Evolutionary conservation across 1,140 invertebrate genomes (phyloP).

Genomic region (Aphidius ervi): DNA sequence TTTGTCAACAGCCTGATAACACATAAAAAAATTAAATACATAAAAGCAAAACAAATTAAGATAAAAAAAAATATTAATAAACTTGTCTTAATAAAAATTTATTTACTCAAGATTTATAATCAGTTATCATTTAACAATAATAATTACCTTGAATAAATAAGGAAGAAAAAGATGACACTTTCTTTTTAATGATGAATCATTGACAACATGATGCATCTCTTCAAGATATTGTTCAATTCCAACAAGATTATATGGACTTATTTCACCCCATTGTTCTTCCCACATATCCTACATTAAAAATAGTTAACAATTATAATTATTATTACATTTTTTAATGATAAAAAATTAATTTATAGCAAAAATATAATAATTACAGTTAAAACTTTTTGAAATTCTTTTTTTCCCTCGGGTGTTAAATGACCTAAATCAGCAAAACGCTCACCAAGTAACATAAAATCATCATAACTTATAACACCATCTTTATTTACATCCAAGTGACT

Average conservation of each 20-base stretch:
- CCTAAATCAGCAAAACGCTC: constrained; percentile 70
- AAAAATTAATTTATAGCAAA: background rate
- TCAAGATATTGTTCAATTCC: constrained; percentile 75
- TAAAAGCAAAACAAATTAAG: background rate
- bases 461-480: constrained; percentile 77
- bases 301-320: constrained; percentile 18
- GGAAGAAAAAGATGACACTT: constrained; percentile 72
- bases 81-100: background rate
- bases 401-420: constrained; percentile 60
- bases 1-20: constrained; percentile 72
- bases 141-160: constrained; percentile 70
- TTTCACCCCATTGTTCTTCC: constrained; percentile 79
- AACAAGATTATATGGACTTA: constrained; percentile 74
- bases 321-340: constrained; percentile 15
- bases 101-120: constrained; percentile 1
- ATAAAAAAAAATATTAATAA: background rate
- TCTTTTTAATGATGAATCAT: constrained; percentile 67
- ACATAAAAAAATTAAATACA: constrained; percentile 18
- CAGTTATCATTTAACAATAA: background rate
- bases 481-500: constrained; percentile 78
- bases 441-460: constrained; percentile 71
- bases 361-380: constrained; percentile 56
- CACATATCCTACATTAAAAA: constrained; percentile 61
- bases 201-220: constrained; percentile 75
- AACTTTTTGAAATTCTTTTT: constrained; percentile 62